Evolutionary conservation across 2,797 vertebrate genomes (phyloP).

Genomic region (Heterohyrax brucei): DNA sequence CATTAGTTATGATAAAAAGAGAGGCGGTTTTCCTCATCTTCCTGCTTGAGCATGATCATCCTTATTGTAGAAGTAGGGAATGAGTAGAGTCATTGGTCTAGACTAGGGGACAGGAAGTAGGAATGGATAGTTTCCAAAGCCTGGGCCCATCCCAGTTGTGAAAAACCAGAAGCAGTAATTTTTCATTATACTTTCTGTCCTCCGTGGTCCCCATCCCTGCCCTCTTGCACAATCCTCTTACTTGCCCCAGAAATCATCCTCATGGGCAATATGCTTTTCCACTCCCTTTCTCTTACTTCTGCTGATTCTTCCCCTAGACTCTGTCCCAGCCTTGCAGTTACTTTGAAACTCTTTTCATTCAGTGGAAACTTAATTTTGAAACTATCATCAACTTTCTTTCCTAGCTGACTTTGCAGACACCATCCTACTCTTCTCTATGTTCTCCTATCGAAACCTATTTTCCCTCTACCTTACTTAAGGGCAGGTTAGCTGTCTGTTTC

Average conservation of each 20-base stretch:
- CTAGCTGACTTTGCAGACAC: conserved; percentile 8
- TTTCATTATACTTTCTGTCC: conserved; percentile 6
- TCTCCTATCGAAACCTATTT: neutral
- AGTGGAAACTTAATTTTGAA: conserved; percentile 50
- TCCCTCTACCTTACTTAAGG: neutral
- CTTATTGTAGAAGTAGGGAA: conserved; percentile 19
- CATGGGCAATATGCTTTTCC: conserved; percentile 2
- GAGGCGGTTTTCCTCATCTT: neutral
- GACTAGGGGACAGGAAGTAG: neutral
- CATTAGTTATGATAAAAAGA: neutral
- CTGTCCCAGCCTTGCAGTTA: neutral
- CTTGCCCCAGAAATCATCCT: neutral
- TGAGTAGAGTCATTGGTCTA: conserved; percentile 10
- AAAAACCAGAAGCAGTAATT: neutral
- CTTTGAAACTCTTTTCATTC: conserved; percentile 37
- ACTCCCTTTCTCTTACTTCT: neutral
- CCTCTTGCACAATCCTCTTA: neutral
- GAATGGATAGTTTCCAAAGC: neutral
- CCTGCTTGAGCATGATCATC: neutral
- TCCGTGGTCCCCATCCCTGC: neutral
- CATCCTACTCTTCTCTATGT: neutral
- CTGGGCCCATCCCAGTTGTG: neutral
- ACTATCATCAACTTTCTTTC: conserved; percentile 43
- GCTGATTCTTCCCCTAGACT: conserved; percentile 29
- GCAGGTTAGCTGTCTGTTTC: neutral